Evolutionary conservation across 2,797 vertebrate genomes (phyloP).

Genomic region (Mastacembelus armatus): DNA sequence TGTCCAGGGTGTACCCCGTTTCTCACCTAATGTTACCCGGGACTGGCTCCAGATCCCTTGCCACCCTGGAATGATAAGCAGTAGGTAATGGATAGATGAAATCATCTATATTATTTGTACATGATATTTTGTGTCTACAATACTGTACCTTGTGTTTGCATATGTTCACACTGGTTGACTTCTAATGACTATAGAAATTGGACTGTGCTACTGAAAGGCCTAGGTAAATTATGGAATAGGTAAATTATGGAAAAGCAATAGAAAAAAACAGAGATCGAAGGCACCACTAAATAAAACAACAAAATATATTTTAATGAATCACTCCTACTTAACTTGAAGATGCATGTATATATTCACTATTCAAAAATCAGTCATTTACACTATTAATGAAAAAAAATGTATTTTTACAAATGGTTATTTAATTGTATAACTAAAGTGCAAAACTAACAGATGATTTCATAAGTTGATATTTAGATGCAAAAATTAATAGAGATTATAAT

Average conservation of each 20-base stretch:
- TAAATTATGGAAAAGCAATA: too few relatives aligned
- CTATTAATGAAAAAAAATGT: background rate
- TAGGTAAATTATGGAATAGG: too few relatives aligned
- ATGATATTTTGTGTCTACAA: background rate
- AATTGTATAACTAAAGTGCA: background rate
- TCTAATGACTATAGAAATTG: constrained; percentile 13
- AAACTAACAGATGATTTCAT: background rate
- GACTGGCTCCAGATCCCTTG: too few relatives aligned
- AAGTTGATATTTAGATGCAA: background rate
- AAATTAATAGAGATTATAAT: background rate
- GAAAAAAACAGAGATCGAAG: too few relatives aligned
- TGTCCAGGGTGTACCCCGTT: too few relatives aligned
- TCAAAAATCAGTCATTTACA: background rate
- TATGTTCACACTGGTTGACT: constrained; percentile 7
- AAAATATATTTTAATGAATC: too few relatives aligned
- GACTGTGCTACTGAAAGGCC: constrained; percentile 30
- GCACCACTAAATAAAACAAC: too few relatives aligned
- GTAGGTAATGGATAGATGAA: too few relatives aligned
- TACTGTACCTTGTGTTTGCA: constrained; percentile 1
- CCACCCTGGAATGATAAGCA: too few relatives aligned
- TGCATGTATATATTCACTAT: background rate
- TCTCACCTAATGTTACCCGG: too few relatives aligned
- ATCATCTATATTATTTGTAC: background rate
- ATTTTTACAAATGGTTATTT: background rate
- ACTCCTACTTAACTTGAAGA: background rate